phyloP scores from a whole-genome alignment of 2,113 vertebrate species.

The Melanocharis versteri region DNA sequence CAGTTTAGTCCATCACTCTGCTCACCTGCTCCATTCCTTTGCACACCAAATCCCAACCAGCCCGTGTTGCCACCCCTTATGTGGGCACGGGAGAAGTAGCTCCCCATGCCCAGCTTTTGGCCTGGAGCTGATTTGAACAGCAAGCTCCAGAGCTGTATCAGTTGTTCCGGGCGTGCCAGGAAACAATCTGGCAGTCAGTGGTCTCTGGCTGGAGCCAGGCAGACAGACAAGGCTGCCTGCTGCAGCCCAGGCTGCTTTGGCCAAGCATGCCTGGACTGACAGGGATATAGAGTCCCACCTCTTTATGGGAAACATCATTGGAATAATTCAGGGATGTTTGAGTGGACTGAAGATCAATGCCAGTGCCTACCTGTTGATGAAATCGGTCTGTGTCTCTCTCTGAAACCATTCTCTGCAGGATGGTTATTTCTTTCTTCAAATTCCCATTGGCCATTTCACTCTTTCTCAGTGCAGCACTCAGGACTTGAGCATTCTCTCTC shows the following conservation, averaged over 20 bases:
- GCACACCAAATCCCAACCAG: accelerated
- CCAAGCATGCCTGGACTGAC: not conserved
- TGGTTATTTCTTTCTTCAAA: slow-evolving; percentile 47
- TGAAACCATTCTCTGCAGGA: slow-evolving; percentile 57
- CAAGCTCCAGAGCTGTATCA: not conserved
- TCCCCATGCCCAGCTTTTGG: not conserved
- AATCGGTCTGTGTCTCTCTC: slow-evolving; percentile 62
- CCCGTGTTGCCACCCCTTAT: accelerated
- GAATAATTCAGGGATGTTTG: accelerated
- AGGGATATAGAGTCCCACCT: not conserved
- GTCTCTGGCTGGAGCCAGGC: not conserved
- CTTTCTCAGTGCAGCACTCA: slow-evolving; percentile 47
- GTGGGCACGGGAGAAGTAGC: not conserved
- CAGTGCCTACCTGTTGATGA: slow-evolving; percentile 56
- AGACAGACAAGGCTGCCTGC: not conserved
- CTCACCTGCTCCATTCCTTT: not conserved
- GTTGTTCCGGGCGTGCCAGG: accelerated
- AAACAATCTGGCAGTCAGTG: not conserved
- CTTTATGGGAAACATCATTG: not conserved
- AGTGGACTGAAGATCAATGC: not conserved
- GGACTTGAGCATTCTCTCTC: slow-evolving; percentile 61
- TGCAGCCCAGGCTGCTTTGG: not conserved
- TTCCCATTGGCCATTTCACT: slow-evolving; percentile 51
- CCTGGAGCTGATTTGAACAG: not conserved
- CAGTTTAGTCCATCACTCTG: not conserved